Evolutionary conservation across 2,113 vertebrate species (phyloP), one percentile per base, ranked within the genome.

Genomic region (Lepisosteus osseus): DNA sequence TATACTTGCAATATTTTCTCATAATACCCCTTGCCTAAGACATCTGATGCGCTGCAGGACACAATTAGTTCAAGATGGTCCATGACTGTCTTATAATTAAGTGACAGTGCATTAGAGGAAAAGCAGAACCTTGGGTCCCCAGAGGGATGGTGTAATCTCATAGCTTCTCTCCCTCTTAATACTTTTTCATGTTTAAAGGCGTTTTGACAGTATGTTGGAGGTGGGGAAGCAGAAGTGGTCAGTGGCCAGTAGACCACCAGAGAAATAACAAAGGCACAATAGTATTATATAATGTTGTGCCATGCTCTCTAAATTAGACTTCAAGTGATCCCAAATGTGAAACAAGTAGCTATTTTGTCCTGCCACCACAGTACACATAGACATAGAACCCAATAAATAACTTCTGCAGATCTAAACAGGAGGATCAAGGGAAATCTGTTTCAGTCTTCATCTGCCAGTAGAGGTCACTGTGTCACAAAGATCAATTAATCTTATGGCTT

Each of bases 151-250:
- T 54, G 68, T 74, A 45, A 74, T 44, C 57, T 55, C 57, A 15
- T 29, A 55, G 43, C 15, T 6, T 3, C 54, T 8, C 54, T 29
- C 65, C 47, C 47, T 17, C 13, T 15, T 68, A 44, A 7, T 51
- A 54, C 59, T 42, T 51, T 77, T 63, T 65, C 71, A 40, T 71
- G 57, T 71, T 54, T 12, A 54, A 51, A 51, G 47, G 47, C 47
- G 9, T 51, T 78, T 54, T 72, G 71, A 75, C 47, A 62, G 63
- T 67, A 56, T 65, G 73, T 55, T 68, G 63, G 69, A 17, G 17
- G 67, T 67, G 42, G 76, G 29, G 3, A 42, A 6, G 57, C 6
- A 57, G 42, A 61, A 55, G 14, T 67, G 70, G 55, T 65, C 17
- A 17, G 42, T 47, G 4, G 29, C 47, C 47, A 51, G 47, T 51